phyloP scores from a whole-genome alignment of 1,140 invertebrate species.

The Pinna nobilis region DNA sequence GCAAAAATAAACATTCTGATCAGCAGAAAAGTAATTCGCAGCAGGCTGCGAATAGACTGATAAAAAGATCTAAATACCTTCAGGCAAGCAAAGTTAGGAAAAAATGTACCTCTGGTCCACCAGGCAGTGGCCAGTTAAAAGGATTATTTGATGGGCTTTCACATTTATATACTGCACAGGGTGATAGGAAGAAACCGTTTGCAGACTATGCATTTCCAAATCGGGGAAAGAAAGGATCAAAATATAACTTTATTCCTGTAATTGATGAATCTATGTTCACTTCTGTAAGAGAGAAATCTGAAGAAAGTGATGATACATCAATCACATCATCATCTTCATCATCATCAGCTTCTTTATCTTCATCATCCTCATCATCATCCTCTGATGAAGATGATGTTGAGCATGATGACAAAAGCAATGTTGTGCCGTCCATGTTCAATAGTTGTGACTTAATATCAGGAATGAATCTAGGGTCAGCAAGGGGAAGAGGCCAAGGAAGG shows the following conservation, averaged over 20 bases:
- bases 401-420: neutral
- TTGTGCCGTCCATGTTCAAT: neutral
- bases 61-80: conserved; percentile 67
- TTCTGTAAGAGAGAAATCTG: conserved; percentile 12
- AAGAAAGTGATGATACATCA: conserved; percentile 18
- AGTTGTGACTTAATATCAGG: neutral
- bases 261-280: conserved; percentile 30
- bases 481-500: conserved; percentile 42
- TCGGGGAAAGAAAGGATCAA: conserved; percentile 39
- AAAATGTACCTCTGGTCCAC: conserved; percentile 51
- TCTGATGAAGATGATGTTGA: neutral
- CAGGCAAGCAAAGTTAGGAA: conserved; percentile 66
- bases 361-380: neutral
- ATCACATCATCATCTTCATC: neutral
- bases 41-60: conserved; percentile 67
- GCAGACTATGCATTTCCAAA: conserved; percentile 45
- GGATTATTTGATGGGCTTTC: conserved; percentile 89
- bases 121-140: conserved; percentile 81
- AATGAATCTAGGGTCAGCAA: conserved; percentile 1
- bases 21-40: conserved; percentile 62
- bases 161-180: conserved; percentile 85
- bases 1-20: conserved; percentile 37
- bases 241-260: conserved; percentile 26
- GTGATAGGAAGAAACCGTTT: conserved; percentile 75
- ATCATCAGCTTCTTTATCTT: conserved; percentile 4